Base-by-base conservation (phyloP, 2,888 invertebrate species). In the Drymonia ruficornis region DNA sequence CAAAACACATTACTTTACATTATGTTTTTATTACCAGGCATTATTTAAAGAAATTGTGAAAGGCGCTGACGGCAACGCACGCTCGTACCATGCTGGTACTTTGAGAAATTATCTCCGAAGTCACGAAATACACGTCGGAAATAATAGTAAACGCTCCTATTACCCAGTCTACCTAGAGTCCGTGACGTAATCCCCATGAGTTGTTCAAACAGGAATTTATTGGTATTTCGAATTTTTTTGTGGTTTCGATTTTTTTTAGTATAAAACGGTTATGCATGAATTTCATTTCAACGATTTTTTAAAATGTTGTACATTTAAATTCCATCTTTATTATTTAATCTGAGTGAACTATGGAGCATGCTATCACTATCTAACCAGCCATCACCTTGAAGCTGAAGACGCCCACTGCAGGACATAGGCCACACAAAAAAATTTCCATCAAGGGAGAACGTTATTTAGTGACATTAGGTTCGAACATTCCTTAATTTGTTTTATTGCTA, bases 1-100 rank as follows among this genome's bases (percentile, higher is more conserved):
- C 61, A 57, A 61, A 60, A 49, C 34, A 48, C 43, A 55, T 51
- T 51, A 47, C 36, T 7, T n/a, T 40, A 40, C 18, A 38, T 12
- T 28, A 38, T 44, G 6, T 1, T 18, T 54, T 19, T 15, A 50
- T 31, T 51, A 55, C 51, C 28, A 50, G 57, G 50, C 49, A 53
- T 48, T 45, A 19, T 16, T 44, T 47, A 11, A 59, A 66, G 63
- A 68, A 63, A 73, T 72, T 65, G 73, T 73, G 71, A 70, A 71
- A 71, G 65, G 59, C 50, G 7, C 53, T 57, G 52, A 51, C 53
- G 59, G 49, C 47, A 43, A 50, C 48, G 28, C 38, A 44, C 46
- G 58, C 44, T 57, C 61, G 52, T 64, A 64, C 66, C 38, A 44
- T 38, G 58, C 44, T 57, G 58, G 52, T 64, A 64, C 66, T 72